Evolutionary conservation across 1,140 invertebrate species (phyloP).

Genomic region (Amyelois transitella): DNA sequence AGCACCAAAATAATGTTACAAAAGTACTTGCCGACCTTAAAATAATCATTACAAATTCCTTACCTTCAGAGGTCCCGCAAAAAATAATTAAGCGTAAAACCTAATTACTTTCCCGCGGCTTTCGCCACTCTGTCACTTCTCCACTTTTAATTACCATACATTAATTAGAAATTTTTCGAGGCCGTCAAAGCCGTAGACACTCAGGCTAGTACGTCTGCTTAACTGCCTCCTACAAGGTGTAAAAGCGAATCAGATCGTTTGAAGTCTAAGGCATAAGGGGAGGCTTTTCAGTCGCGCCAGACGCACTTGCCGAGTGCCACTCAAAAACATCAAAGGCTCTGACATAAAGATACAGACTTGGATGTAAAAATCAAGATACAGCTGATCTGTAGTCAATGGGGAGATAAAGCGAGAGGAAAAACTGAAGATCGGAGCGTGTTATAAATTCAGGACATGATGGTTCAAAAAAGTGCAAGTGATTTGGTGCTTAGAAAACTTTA

Average conservation of each 20-base stretch:
- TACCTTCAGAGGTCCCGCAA: no score
- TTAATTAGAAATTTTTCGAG: not conserved
- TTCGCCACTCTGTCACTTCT: no score
- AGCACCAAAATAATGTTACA: no score
- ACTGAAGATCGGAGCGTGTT: no score
- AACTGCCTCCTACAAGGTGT: conserved; percentile 18
- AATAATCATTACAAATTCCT: no score
- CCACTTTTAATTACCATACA: not conserved
- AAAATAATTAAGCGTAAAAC: not conserved
- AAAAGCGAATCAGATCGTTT: conserved; percentile 20
- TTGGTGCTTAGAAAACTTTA: no score
- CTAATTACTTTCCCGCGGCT: not conserved
- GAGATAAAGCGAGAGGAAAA: not conserved
- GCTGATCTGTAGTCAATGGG: not conserved
- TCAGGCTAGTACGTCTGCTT: conserved; percentile 7
- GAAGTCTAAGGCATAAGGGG: conserved; percentile 8
- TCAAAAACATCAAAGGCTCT: conserved; percentile 19
- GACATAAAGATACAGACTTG: not conserved
- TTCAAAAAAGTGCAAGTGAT: no score
- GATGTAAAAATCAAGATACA: not conserved
- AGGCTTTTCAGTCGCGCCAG: conserved; percentile 15
- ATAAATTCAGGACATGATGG: no score
- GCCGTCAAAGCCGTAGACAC: not conserved
- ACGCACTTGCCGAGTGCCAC: conserved; percentile 16
- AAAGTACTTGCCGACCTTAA: no score